Evolutionary conservation across 1,140 invertebrate genomes (phyloP), one percentile per base, ranked within the genome.

Genomic region (Drosophila persimilis): DNA sequence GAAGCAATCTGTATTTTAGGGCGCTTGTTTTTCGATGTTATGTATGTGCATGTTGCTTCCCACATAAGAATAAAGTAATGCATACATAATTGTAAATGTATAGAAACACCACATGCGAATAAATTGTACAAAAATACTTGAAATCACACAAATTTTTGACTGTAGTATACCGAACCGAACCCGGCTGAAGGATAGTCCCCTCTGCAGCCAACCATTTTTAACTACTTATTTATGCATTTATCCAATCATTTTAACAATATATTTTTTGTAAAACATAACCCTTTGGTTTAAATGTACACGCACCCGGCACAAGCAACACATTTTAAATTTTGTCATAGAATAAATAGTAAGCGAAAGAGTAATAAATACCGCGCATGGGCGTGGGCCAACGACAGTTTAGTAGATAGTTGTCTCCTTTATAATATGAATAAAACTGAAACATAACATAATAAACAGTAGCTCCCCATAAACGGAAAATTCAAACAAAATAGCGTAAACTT

Each of bases 401-500:
- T 53, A 39, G 35, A 47, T 48, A 67, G 50, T 54, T 39, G 31
- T 66, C 41, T 43, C 46, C 39, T n/a, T 35, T n/a, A 41, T 15
- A 64, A 66, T 15, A 35, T 13, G 20, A 26, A 69, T 54, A 59
- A 39, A 43, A 53, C 47, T 22, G 52, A 46, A 15, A 43, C 35
- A 46, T 62, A 44, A 77, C 41, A 66, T 45, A 62, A 59, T 43
- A 43, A 63, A 85, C 80, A 64, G 54, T 58, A 44, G 17, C 52
- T 50, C 61, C 76, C 44, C 47, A 52, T 86, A 85, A 86, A 85
- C 77, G 24, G 22, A 24, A 24, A 24, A 24, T 24, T 2, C 24
- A 24, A 24, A 24, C 24, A 24, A 24, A 24, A 24, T 24, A 24
- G 24, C 24, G 55, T 86, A 85, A 86, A 85, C 77, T 67, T 88